These are phyloP conservation scores for Clistopyga incitator DNA, from an alignment of 2,888 invertebrate genomes.

Conservation along the genomic window DNA sequence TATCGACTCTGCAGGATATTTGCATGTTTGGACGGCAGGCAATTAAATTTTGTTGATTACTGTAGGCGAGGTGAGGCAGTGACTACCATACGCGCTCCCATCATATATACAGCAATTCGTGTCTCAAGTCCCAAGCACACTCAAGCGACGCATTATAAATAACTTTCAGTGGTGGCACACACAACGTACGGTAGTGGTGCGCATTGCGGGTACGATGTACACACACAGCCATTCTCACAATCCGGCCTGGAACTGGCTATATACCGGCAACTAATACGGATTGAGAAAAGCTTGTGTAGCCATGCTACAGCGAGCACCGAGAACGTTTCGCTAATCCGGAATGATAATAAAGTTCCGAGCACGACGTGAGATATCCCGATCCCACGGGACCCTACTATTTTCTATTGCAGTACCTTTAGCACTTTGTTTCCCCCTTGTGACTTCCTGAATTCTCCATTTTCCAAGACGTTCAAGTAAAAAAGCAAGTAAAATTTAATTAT, in stretches of 20 bases:
- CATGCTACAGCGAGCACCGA: constrained; percentile 68
- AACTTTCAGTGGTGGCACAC: constrained; percentile 72
- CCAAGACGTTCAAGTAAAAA: background rate
- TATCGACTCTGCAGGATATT: background rate
- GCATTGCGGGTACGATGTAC: constrained; percentile 21
- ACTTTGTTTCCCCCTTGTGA: background rate
- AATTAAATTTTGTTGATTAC: constrained; percentile 66
- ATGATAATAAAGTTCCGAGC: constrained; percentile 55
- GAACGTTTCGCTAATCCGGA: constrained; percentile 61
- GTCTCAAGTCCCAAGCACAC: constrained; percentile 73
- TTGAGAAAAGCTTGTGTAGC: constrained; percentile 73
- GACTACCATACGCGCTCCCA: constrained; percentile 74
- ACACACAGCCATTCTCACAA: constrained; percentile 36
- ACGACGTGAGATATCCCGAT: constrained; percentile 55
- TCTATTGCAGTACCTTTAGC: constrained; percentile 10
- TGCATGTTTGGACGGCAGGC: background rate
- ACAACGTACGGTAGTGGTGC: constrained; percentile 7
- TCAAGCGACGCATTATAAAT: constrained; percentile 76
- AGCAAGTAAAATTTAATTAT: background rate
- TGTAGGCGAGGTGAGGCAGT: constrained; percentile 68
- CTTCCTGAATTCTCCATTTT: constrained; percentile 2
- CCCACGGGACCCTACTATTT: constrained; percentile 33
- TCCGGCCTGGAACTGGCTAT: constrained; percentile 22
- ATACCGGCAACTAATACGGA: constrained; percentile 45
- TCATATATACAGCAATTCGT: constrained; percentile 72